Percentiles rank a stretch among this genome's conserved stretches.
These are phyloP conservation scores for human (Homo sapiens) DNA, from an alignment of 2,113 vertebrate species.

Conservation along the genomic window DNA sequence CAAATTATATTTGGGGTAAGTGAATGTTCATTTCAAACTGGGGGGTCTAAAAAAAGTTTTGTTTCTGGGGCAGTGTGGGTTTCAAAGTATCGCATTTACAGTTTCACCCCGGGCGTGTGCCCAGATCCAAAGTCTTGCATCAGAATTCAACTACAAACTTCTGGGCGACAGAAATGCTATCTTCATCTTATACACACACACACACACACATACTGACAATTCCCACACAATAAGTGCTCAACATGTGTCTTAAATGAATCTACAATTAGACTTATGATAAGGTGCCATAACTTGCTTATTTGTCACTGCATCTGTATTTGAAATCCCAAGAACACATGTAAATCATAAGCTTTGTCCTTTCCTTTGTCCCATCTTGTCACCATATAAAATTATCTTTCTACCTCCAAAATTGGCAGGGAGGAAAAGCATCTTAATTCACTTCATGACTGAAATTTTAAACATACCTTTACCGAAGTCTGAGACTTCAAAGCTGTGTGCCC, in stretches of 20 bases:
- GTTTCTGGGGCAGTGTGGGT: not conserved
- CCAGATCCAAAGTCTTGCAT: not conserved
- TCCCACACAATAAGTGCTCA: not conserved
- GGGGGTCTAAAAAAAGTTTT: not conserved
- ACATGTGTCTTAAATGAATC: not conserved
- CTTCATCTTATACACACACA: not conserved
- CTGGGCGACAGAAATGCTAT: not conserved
- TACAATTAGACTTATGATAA: not conserved
- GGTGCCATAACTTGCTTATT: not conserved
- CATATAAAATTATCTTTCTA: slow-evolving; percentile 4
- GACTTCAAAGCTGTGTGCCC: slow-evolving; percentile 23
- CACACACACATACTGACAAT: not conserved
- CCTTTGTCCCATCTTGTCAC: not conserved
- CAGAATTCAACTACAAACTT: not conserved
- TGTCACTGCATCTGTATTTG: not conserved
- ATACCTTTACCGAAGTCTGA: not conserved
- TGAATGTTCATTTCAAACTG: not conserved
- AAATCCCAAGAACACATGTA: not conserved
- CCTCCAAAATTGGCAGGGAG: slow-evolving; percentile 21
- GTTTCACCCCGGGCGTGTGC: not conserved
- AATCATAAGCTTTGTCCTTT: not conserved
- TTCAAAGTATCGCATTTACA: not conserved
- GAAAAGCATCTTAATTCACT: slow-evolving; percentile 15
- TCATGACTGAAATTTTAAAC: slow-evolving; percentile 56
- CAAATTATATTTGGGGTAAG: not conserved